Percentiles rank a stretch among this genome's conserved stretches.
phyloP scores from a whole-genome alignment of 2,113 vertebrate genomes.

The Passer montanus region DNA sequence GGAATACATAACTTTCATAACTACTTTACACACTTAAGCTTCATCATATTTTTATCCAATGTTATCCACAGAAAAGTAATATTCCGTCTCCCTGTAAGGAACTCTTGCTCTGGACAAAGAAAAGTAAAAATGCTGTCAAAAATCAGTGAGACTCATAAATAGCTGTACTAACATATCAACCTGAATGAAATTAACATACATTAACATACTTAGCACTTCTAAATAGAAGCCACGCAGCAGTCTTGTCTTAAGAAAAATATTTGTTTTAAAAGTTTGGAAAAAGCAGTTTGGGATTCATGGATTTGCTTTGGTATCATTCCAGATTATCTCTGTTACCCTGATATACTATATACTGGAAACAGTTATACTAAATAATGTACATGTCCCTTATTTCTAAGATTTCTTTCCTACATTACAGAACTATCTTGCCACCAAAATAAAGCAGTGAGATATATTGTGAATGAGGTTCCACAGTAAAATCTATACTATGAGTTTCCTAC shows the following conservation, averaged over 20 bases:
- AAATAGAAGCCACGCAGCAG: not conserved
- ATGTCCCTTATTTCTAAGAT: not conserved
- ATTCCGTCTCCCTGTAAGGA: not conserved
- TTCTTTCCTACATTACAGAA: not conserved
- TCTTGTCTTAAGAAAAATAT: not conserved
- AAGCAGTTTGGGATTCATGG: not conserved
- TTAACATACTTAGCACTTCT: not conserved
- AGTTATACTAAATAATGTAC: not conserved
- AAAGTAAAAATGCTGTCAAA: not conserved
- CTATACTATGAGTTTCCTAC: not conserved
- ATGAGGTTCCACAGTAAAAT: not conserved
- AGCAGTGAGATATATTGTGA: not conserved
- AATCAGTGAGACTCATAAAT: not conserved
- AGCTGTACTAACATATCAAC: not conserved
- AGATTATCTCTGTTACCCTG: not conserved
- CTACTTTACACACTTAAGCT: not conserved
- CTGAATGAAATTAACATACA: not conserved
- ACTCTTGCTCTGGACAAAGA: not conserved
- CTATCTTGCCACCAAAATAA: not conserved
- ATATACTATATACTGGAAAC: too few relatives aligned
- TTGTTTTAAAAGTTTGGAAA: not conserved
- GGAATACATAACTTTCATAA: not conserved
- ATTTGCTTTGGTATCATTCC: not conserved
- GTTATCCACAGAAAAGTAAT: not conserved
- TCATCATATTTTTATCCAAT: not conserved